Evolutionary conservation across 2,888 invertebrate genomes (phyloP), one percentile per base, ranked within the genome.

Genomic region (Parnassius smintheus): DNA sequence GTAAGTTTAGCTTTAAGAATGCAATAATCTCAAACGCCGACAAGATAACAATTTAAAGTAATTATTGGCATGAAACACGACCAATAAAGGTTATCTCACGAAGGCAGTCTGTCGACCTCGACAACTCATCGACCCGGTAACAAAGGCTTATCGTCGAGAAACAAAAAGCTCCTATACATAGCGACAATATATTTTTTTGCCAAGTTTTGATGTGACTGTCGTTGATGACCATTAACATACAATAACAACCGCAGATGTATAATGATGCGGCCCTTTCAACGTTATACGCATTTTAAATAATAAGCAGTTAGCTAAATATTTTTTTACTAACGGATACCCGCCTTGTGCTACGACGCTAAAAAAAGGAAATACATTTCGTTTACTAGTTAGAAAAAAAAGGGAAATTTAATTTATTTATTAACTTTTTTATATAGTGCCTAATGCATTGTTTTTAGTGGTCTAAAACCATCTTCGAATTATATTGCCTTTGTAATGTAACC

Each of bases 151-250:
- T 59, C 18, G 45, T 49, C 25, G 42, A 11, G 11, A 44, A 44
- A 53, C 64, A 64, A 64, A 64, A 62, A 64, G 52, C 56, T 48
- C 49, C 49, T 18, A 56, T 56, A 59, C 56, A 11, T 49, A 57
- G 60, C 59, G 51, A 49, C 53, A 53, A 56, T 59, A 64, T 56
- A 59, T 56, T 18, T 64, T 60, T 49, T 53, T 49, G 64, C 60
- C 64, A 60, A 64, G 44, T 59, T 64, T 56, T 64, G 56, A 64
- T 64, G 64, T 52, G 64, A 49, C 64, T 60, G 57, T 64, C 60
- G 60, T 64, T 49, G 59, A 53, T 12, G 2, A 9, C 22, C 13
- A 64, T 64, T 64, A 56, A 56, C 59, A 64, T 64, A 64, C 64
- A 64, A 64, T 64, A 44, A 60, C 42, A 10, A 12, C 41, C 56